Conservation (phyloP, 2,113 vertebrate species). For the Corythoichthys haematopterus region DNA sequence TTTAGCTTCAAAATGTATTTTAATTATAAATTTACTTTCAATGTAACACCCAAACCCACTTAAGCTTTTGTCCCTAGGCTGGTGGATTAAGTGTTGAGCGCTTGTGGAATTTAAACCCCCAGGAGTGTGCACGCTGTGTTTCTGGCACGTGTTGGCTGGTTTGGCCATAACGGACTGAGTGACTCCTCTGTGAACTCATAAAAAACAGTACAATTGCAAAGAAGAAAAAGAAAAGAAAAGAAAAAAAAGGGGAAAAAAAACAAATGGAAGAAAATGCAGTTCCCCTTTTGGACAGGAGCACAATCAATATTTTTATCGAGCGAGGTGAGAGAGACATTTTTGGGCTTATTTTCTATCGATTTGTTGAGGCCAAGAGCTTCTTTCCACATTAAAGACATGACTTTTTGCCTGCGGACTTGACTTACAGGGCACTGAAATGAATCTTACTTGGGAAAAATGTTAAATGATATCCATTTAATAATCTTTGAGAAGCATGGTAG, state of each 20-base stretch:
- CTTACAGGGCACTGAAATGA: slow-evolving; percentile 4
- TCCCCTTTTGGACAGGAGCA: slow-evolving; percentile 19
- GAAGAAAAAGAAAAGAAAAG: slow-evolving; percentile 7
- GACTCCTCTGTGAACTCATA: slow-evolving; percentile 14
- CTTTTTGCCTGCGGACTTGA: slow-evolving; percentile 19
- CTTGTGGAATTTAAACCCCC: slow-evolving; percentile 49
- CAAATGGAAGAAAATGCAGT: slow-evolving; percentile 10
- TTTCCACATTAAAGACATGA: slow-evolving; percentile 32
- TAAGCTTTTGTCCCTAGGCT: slow-evolving; percentile 34
- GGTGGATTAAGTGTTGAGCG: slow-evolving; percentile 42
- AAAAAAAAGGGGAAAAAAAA: slow-evolving; percentile 10
- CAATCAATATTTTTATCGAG: slow-evolving; percentile 52
- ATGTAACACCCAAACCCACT: slow-evolving; percentile 5
- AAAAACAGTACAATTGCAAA: slow-evolving; percentile 3
- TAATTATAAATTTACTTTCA: slow-evolving; percentile 2
- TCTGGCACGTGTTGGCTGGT: slow-evolving; percentile 16
- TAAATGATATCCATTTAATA: background rate
- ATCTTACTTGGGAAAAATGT: background rate
- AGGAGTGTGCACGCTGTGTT: slow-evolving; percentile 4
- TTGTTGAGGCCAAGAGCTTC: slow-evolving; percentile 22
- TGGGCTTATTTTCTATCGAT: slow-evolving; percentile 48
- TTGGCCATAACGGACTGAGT: slow-evolving; percentile 8
- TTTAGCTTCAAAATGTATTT: background rate
- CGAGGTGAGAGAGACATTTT: slow-evolving; percentile 16
- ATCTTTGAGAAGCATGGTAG: background rate